Base-by-base conservation (phyloP, 1,140 invertebrate genomes). In the Ostrea edulis region DNA sequence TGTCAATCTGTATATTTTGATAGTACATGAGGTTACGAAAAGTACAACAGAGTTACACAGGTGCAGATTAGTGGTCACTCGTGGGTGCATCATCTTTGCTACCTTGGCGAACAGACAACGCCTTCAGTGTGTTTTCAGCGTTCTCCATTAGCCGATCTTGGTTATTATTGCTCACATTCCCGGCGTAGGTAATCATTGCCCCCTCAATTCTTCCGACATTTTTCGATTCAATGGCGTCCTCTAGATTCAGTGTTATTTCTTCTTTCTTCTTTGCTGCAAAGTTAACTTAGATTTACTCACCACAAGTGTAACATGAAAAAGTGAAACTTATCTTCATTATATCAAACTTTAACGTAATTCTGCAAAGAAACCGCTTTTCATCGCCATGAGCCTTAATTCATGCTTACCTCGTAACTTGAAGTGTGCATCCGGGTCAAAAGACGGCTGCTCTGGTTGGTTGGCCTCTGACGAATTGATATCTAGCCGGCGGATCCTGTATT, bases 401-500 rank as follows among this genome's bases (percentile, higher is more conserved):
- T 52, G 0, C 20, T 29, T 83, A 85, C 83, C 54, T 85, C 54
- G 44, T 55, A 29, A 14, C 53, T 85, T 85, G 54, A 85, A 85
- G 25, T 54, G 53, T 17, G 86, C 77, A 44, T 87, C 86, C 22
- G 54, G 54, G 22, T 82, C 65, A 14, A 81, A 55, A n/a, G 71
- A 52, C 35, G 44, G 54, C 5, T 87, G 53, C n/a, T 87, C 86
- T 35, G 81, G 71, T 77, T 77, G 25, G 29, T 77, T 77, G 68
- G 68, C 68, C 8, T 82, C 86, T 22, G 54, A 17, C 9, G 54
- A 53, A 35, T 82, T 68, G 7, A 82, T 82, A 35, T 83, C 82
- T 2, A 82, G 58, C 35, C 86, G 77, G n/a, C 77, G 82, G 25
- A 87, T 82, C 25, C 65, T 82, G 54, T 87, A 87, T 29, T 81